phyloP scores from a whole-genome alignment of 2,113 vertebrate genomes.

The Heterochromis multidens region DNA sequence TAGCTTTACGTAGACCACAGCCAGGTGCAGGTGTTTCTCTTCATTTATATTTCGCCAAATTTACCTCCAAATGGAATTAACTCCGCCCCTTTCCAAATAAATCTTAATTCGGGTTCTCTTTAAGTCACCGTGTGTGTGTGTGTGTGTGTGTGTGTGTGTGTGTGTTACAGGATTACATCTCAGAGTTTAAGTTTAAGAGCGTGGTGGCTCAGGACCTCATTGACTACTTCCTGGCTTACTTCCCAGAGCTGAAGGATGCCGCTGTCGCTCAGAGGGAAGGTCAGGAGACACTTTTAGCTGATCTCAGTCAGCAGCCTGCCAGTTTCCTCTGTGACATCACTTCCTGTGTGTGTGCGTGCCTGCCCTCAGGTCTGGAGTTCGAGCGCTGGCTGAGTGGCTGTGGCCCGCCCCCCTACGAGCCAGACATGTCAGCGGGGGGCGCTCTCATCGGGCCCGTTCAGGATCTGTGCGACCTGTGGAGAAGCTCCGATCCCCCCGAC shows the following conservation, averaged over 20 bases:
- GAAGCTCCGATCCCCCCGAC: slow-evolving; percentile 76
- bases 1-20: too few species aligned
- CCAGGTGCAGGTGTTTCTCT: too few species aligned
- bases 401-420: slow-evolving; percentile 88
- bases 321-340: neutral
- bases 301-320: neutral
- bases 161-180: slow-evolving; percentile 85
- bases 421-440: slow-evolving; percentile 89
- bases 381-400: slow-evolving; percentile 92
- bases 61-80: too few species aligned
- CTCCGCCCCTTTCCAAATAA: too few species aligned
- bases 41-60: too few species aligned
- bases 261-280: slow-evolving; percentile 85
- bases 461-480: slow-evolving; percentile 88
- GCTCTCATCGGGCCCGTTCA: slow-evolving; percentile 85
- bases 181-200: slow-evolving; percentile 90
- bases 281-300: slow-evolving; percentile 28
- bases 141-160: neutral
- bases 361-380: slow-evolving; percentile 86
- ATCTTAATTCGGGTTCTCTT: too few species aligned
- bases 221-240: slow-evolving; percentile 88
- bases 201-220: slow-evolving; percentile 93
- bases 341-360: neutral
- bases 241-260: slow-evolving; percentile 87
- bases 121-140: neutral